phyloP scores from a whole-genome alignment of 2,797 vertebrate genomes.

The Cygnus olor region DNA sequence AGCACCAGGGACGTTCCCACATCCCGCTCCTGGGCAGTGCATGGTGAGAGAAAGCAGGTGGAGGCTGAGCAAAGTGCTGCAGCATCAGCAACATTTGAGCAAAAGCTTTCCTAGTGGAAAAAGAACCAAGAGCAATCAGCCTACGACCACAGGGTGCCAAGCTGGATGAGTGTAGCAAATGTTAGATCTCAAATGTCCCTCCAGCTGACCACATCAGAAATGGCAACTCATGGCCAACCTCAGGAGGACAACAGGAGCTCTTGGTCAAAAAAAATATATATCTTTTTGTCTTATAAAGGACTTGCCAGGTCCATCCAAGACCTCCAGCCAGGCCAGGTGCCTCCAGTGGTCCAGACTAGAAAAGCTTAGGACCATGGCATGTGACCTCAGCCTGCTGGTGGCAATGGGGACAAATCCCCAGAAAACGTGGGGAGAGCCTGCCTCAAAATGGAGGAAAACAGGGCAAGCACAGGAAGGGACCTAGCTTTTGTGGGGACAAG shows the following conservation, averaged over 20 bases:
- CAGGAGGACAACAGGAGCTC: background rate
- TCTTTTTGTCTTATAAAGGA: background rate
- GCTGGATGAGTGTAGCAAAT: background rate
- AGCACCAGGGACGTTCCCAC: background rate
- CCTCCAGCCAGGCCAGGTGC: background rate
- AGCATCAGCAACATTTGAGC: background rate
- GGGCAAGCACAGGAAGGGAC: background rate
- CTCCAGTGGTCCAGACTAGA: background rate
- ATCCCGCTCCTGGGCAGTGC: background rate
- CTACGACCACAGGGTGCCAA: background rate
- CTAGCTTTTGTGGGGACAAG: background rate
- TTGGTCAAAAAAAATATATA: background rate
- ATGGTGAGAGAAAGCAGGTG: background rate
- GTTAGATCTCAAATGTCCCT: background rate
- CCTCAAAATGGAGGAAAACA: background rate
- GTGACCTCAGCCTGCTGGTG: background rate
- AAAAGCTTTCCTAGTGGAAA: background rate
- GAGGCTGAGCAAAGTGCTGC: background rate
- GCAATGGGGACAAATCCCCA: background rate
- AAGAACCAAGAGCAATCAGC: background rate
- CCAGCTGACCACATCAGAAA: background rate
- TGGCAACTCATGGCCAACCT: background rate
- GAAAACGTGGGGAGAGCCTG: background rate
- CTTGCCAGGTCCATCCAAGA: background rate
- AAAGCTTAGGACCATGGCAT: background rate